These are phyloP conservation scores for Cranoglanis bouderius DNA, from an alignment of 2,113 vertebrate species.

Conservation along the genomic window DNA sequence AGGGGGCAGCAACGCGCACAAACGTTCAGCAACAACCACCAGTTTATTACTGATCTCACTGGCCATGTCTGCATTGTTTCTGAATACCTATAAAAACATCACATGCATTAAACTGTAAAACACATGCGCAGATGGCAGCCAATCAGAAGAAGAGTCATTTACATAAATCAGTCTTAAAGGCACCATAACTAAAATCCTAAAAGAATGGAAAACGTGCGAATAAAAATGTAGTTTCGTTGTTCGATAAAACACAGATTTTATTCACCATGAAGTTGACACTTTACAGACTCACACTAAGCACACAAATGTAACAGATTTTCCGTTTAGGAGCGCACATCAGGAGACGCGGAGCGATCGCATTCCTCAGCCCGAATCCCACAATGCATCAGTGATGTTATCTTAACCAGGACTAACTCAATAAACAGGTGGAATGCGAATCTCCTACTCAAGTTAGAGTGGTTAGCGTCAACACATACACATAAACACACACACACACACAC, in stretches of 20 bases:
- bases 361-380: slow-evolving; percentile 5
- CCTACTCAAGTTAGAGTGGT: not conserved
- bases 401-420: slow-evolving; percentile 31
- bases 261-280: not conserved
- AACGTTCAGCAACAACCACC: not conserved
- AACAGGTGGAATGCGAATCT: slow-evolving; percentile 3
- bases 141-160: not conserved
- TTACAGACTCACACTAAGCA: not conserved
- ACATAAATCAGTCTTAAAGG: not conserved
- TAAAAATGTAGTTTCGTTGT: not conserved
- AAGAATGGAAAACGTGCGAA: not conserved
- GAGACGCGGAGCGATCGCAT: not conserved
- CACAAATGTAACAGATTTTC: not conserved
- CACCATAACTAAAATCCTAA: not conserved
- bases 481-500: slow-evolving; percentile 1
- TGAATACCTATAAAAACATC: not conserved
- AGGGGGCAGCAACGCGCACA: not conserved
- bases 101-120: not conserved
- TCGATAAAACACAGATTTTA: not conserved
- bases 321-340: not conserved
- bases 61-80: not conserved
- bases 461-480: not conserved
- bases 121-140: not conserved
- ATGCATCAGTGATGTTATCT: slow-evolving; percentile 1
- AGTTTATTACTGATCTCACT: not conserved